These are phyloP conservation scores for Crotalus helleri DNA, from an alignment of 2,113 vertebrate species.

Conservation along the genomic window DNA sequence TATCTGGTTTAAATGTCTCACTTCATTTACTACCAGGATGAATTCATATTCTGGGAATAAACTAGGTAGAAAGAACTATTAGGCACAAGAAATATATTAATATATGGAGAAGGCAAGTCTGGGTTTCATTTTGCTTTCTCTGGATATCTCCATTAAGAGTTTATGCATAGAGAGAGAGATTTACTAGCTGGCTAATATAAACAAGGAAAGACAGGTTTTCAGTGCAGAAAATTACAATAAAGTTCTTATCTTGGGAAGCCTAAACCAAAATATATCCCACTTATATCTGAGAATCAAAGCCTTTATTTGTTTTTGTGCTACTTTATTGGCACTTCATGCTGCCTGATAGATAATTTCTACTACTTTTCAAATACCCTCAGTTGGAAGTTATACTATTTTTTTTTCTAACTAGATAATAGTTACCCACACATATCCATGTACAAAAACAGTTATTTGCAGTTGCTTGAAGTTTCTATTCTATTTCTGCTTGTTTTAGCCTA, in stretches of 20 bases:
- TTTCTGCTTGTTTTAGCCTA: neutral
- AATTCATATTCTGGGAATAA: constrained; percentile 21
- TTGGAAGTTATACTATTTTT: neutral
- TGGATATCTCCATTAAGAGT: neutral
- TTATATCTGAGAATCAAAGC: neutral
- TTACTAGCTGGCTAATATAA: neutral
- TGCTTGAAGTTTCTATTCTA: neutral
- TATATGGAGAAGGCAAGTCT: neutral
- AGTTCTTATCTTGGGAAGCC: neutral
- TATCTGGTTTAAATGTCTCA: constrained; percentile 1
- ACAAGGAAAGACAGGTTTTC: neutral
- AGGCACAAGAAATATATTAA: constrained; percentile 6
- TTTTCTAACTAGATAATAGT: neutral
- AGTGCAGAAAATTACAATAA: neutral
- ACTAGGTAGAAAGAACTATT: constrained; percentile 1
- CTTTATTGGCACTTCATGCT: neutral
- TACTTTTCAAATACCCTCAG: neutral
- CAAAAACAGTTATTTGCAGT: neutral
- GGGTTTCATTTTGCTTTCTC: neutral
- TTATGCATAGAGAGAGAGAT: neutral
- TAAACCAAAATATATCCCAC: neutral
- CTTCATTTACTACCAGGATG: constrained; percentile 10
- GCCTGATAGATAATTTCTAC: neutral
- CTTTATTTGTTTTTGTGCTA: neutral
- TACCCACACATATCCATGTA: neutral